These are phyloP conservation scores for Mechanitis messenoides DNA, from an alignment of 2,888 invertebrate species.

Conservation along the genomic window DNA sequence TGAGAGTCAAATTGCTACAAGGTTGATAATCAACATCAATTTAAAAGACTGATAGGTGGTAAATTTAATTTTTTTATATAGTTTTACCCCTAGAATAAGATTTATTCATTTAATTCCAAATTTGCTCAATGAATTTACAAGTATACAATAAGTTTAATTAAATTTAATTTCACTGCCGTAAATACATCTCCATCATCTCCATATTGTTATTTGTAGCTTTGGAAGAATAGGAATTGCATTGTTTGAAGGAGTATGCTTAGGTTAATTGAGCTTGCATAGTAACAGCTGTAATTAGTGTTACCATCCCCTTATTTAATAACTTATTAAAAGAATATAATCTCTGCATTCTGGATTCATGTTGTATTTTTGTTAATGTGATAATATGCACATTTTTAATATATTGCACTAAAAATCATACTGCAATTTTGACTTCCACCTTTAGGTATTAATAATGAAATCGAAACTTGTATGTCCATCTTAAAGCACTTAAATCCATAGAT, in stretches of 20 bases:
- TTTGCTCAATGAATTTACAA: slow-evolving; percentile 67
- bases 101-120: slow-evolving; percentile 68
- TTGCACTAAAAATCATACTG: slow-evolving; percentile 17
- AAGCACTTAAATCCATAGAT: slow-evolving; percentile 18
- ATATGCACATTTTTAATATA: slow-evolving; percentile 21
- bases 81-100: slow-evolving; percentile 75
- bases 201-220: slow-evolving; percentile 29
- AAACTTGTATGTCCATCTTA: slow-evolving; percentile 21
- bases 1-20: slow-evolving; percentile 70
- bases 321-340: neutral
- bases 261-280: neutral
- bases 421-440: slow-evolving; percentile 4
- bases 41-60: slow-evolving; percentile 78
- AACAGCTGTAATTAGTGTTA: slow-evolving; percentile 4
- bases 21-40: slow-evolving; percentile 76
- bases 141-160: slow-evolving; percentile 41
- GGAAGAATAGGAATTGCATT: slow-evolving; percentile 37
- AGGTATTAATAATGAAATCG: slow-evolving; percentile 11
- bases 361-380: slow-evolving; percentile 8
- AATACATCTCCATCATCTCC: slow-evolving; percentile 28
- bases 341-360: slow-evolving; percentile 3
- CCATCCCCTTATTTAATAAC: neutral
- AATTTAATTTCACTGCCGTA: slow-evolving; percentile 54
- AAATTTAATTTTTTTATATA: slow-evolving; percentile 72
- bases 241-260: slow-evolving; percentile 7